phyloP scores from a whole-genome alignment of 2,797 vertebrate species.

The Saxicola maurus region DNA sequence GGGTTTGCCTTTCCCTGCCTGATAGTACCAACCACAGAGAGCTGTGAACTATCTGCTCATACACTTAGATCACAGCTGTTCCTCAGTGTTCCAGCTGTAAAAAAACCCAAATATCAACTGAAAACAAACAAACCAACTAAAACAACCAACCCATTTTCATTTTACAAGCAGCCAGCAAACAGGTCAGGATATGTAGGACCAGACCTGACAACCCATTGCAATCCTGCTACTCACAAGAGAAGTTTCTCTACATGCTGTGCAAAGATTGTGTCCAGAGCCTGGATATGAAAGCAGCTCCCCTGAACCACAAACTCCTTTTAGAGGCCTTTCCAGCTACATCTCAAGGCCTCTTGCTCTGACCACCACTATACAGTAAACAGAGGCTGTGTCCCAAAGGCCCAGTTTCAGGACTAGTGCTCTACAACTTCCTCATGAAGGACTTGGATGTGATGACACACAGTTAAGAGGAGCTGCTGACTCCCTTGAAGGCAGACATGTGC shows the following conservation, averaged over 20 bases:
- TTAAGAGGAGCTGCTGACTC: neutral
- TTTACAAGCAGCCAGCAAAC: neutral
- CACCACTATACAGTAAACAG: neutral
- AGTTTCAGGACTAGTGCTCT: rapidly evolving
- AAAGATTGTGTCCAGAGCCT: neutral
- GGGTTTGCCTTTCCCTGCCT: neutral
- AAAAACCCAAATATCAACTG: neutral
- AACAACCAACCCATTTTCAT: neutral
- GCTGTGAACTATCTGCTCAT: neutral
- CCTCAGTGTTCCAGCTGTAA: neutral
- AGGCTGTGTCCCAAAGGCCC: neutral
- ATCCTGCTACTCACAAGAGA: neutral
- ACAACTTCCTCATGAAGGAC: neutral
- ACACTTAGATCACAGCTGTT: neutral
- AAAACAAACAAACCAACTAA: neutral
- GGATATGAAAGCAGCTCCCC: neutral
- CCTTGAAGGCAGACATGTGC: neutral
- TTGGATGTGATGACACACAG: neutral
- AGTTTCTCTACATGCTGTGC: rapidly evolving
- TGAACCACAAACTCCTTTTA: neutral
- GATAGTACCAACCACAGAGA: neutral
- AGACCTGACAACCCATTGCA: neutral
- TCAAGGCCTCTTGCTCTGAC: neutral
- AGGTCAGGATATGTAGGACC: neutral
- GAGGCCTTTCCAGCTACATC: neutral